phyloP scores from a whole-genome alignment of 2,888 invertebrate genomes.

The Pterostichus madidus region DNA sequence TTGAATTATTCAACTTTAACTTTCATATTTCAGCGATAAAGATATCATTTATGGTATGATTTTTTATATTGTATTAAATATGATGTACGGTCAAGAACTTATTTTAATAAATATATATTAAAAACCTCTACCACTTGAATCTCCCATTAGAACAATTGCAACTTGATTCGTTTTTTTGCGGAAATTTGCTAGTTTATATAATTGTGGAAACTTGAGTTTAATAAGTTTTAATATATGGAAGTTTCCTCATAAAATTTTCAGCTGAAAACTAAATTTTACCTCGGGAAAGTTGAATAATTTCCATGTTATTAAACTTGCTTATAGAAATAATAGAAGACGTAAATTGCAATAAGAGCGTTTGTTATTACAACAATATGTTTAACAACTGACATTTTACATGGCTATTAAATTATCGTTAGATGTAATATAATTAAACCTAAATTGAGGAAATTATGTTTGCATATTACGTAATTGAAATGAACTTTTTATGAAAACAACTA shows the following conservation, averaged over 20 bases:
- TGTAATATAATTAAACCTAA: conserved; percentile 30
- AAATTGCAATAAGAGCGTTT: conserved; percentile 42
- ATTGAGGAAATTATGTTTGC: neutral
- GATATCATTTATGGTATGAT: too few relatives aligned
- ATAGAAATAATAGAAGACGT: conserved; percentile 39
- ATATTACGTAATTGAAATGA: conserved; percentile 18
- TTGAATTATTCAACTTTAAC: too few relatives aligned
- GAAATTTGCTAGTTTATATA: too few relatives aligned
- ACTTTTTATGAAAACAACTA: neutral
- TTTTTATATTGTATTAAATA: too few relatives aligned
- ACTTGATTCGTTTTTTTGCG: too few relatives aligned
- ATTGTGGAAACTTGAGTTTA: too few relatives aligned
- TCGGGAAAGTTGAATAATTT: conserved; percentile 28
- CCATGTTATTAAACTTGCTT: conserved; percentile 36
- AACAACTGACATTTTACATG: conserved; percentile 30
- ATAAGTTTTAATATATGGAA: neutral
- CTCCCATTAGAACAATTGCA: too few relatives aligned
- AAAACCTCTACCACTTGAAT: too few relatives aligned
- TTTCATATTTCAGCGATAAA: too few relatives aligned
- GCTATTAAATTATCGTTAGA: conserved; percentile 41
- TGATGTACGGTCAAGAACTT: too few relatives aligned
- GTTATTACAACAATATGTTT: conserved; percentile 43
- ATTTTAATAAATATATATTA: too few relatives aligned
- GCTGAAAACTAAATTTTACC: conserved; percentile 11
- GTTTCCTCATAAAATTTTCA: conserved; percentile 8